Evolutionary conservation across 2,888 invertebrate genomes (phyloP).

Genomic region (Gasteruption jaculator): DNA sequence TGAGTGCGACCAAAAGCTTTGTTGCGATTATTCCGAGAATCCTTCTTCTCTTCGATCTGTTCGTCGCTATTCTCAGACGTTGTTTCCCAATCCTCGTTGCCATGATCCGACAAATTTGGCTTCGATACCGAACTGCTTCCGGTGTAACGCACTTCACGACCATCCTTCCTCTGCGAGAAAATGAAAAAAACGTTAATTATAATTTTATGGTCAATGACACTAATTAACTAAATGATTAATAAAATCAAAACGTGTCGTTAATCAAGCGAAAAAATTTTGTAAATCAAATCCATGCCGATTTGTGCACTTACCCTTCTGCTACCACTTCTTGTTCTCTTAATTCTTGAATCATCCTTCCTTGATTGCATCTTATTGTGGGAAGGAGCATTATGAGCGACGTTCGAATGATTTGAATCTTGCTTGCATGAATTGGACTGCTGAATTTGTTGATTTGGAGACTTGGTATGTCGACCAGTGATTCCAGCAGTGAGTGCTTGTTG

Average conservation of each 20-base stretch:
- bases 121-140: constrained; percentile 35
- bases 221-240: constrained; percentile 3
- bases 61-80: constrained; percentile 78
- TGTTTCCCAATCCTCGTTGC: constrained; percentile 74
- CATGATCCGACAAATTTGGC: constrained; percentile 50
- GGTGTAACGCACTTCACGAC: constrained; percentile 38
- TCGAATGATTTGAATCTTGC: constrained; percentile 29
- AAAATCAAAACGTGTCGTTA: background rate
- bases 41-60: constrained; percentile 48
- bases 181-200: background rate
- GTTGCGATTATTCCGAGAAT: constrained; percentile 37
- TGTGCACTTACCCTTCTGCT: constrained; percentile 36
- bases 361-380: constrained; percentile 32
- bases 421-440: constrained; percentile 30
- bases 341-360: constrained; percentile 40
- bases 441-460: constrained; percentile 37
- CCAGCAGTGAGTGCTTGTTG: constrained; percentile 67
- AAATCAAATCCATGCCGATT: background rate
- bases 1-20: constrained; percentile 38
- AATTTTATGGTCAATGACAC: no score
- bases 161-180: constrained; percentile 41
- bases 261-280: background rate
- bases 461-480: constrained; percentile 55
- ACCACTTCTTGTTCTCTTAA: constrained; percentile 44
- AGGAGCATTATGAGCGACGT: constrained; percentile 21